Evolutionary conservation across 2,113 vertebrate genomes (phyloP), one percentile per base, ranked within the genome.

Genomic region (Sebastes schlegelii): DNA sequence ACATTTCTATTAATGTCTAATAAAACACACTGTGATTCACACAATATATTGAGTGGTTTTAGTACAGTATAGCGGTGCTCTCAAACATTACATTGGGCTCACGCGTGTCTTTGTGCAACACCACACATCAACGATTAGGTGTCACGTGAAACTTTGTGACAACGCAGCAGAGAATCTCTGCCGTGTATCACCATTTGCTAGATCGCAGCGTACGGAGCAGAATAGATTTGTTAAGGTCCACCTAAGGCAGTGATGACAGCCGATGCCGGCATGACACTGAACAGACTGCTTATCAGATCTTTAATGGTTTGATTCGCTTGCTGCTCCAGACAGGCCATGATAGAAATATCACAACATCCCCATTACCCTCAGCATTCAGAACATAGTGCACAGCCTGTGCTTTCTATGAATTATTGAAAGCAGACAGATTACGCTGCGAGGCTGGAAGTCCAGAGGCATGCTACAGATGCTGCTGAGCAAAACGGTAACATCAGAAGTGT

Each of bases 371-470:
- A 88, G 88, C 85, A 82, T 89, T 89, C 89, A 85, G 72, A 83
- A 81, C 89, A 85, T 76, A 85, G 89, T 84, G 89, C 90, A 86
- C 89, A 90, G 88, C 82, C 86, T 76, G 88, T 77, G 85, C 90
- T 87, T 88, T 88, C 86, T 55, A 92, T 94, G 88, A 92, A 95
- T 95, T 94, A 95, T 95, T 95, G 86, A 94, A 90, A 90, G 85
- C 89, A 91, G 88, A 93, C 88, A 91, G 92, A 93, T 94, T 93
- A 90, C 82, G 82, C 89, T 93, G 90, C 92, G 83, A 91, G 92
- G 92, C 90, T 94, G 86, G 81, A 92, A 89, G 90, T 85, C 88
- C 91, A 43, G 58, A 85, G 88, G 93, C 91, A 88, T 58, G 83
- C 79, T 92, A 84, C 92, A 93, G 94, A 92, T 87, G 89, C 86